Evolutionary conservation across 2,113 vertebrate genomes (phyloP), one percentile per base, ranked within the genome.

Genomic region (Takifugu bimaculatus): DNA sequence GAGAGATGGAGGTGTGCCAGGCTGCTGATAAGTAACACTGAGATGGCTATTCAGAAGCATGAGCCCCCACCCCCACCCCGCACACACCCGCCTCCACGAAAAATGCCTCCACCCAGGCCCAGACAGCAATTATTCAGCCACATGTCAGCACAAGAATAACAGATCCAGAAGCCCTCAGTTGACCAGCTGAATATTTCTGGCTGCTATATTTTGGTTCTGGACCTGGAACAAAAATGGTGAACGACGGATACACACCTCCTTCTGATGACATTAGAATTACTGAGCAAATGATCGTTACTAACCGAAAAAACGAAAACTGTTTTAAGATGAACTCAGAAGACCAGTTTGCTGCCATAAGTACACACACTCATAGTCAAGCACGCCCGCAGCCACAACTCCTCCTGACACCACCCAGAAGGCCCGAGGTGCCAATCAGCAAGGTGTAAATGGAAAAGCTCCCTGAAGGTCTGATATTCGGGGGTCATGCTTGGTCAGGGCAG

Each of bases 401-500:
- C 7, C 64, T 85, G 82, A 90, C 81, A 87, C 84, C 77, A 84
- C 72, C 75, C 78, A 49, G 64, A 72, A 74, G 78, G 75, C 80
- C 71, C 28, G 59, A 54, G 67, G 78, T 88, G 85, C 84, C 86
- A 89, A 86, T 88, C 84, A 85, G 75, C 59, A 70, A 75, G 74
- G 75, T 75, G 75, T 77, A 80, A 77, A 81, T 85, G 45, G 84
- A 88, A 64, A 76, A 57, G 77, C 79, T 84, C 85, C 80, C 75
- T 74, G 65, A 78, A 74, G 78, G 70, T 79, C 83, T 72, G 74
- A 79, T 83, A 81, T 84, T 78, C 70, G 61, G 27, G 77, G 84
- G 87, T 82, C 77, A 76, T 74, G 54, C 67, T 44, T 54, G 83
- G 81, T 82, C 80, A 78, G 70, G 54, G 62, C 61, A 50, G 57